Base-by-base conservation (phyloP, 2,113 vertebrate species). In the Ceuthmochares aereus region DNA sequence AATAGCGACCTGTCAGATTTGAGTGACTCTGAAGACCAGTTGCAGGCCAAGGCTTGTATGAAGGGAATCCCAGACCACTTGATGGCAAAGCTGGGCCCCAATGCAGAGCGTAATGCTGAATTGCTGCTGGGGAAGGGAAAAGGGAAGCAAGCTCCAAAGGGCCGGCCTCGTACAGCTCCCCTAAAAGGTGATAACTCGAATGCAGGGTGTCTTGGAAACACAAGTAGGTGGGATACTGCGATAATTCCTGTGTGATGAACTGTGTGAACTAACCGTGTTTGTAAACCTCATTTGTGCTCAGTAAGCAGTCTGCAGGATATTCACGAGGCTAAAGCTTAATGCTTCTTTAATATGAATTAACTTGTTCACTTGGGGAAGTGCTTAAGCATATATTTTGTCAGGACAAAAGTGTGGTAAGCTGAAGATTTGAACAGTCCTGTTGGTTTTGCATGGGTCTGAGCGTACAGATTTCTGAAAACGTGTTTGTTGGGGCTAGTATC, bases 1-100 rank as follows among this genome's bases (percentile, higher is more conserved):
- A 99, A 99, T 97, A 99, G 99, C 52, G 99, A 99, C 97, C 97
- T 99, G 88, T 99, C 99, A 89, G 99, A 99, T 97, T 97, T 99
- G 95, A 99, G 99, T 74, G 99, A 99, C 94, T 98, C 99, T 37
- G 99, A 99, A 96, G 99, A 99, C 58, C 98, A 98, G 43, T 97
- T 98, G 93, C 98, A 98, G 17, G 98, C 98, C 74, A 99, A 98
- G 93, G 98, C 97, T 67, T 98, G 98, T 90, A 97, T 98, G 92
- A 98, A 98, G 97, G 98, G 98, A 84, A 98, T 98, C 84, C 98
- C 98, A n/a, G 98, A 98, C 75, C 98, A 98, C 93, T 92, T 98
- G 92, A 98, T 98, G 93, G 98, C 97, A 37, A 98, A 98, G 51
- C 94, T 98, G 20, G 98, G 98, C 74, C 97, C 97, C 88, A 98